phyloP scores from a whole-genome alignment of 1,140 invertebrate genomes.

The Neoseiulus cucumeris region DNA sequence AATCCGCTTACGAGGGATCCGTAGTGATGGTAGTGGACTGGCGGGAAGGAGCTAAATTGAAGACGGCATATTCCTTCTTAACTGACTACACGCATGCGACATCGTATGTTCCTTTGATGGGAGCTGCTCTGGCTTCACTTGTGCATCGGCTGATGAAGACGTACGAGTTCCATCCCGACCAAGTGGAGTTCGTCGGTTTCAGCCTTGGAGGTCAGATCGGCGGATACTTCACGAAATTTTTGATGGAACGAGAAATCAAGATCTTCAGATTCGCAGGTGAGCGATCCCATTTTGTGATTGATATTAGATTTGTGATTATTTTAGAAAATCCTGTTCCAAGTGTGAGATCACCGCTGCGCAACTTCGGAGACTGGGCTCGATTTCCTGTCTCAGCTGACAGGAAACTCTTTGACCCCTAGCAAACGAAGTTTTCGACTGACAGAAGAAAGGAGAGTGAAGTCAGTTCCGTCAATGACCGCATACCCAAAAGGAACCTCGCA shows the following conservation, averaged over 20 bases:
- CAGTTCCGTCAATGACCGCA: no score
- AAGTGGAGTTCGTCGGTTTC: conserved; percentile 38
- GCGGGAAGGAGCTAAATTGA: conserved; percentile 22
- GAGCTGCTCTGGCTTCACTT: conserved; percentile 23
- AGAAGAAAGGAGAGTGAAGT: no score
- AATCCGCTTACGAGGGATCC: not conserved
- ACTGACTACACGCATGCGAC: not conserved
- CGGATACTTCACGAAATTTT: conserved; percentile 23
- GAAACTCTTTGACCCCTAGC: no score
- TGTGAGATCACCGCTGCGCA: no score
- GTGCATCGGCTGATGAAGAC: conserved; percentile 17
- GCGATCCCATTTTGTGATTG: conserved; percentile 1
- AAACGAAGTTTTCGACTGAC: no score
- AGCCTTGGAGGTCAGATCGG: conserved; percentile 42
- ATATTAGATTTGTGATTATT: no score
- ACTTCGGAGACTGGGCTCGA: no score
- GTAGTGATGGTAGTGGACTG: conserved; percentile 28
- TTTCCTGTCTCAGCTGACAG: no score
- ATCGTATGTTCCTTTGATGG: conserved; percentile 25
- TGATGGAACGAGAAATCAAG: not conserved
- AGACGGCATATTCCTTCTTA: not conserved
- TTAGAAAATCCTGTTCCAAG: no score
- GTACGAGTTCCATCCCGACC: not conserved
- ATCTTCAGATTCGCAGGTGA: conserved; percentile 32
- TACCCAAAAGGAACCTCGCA: no score